Evolutionary conservation across 1,140 invertebrate species (phyloP).

Genomic region (Hylaeus volcanicus): DNA sequence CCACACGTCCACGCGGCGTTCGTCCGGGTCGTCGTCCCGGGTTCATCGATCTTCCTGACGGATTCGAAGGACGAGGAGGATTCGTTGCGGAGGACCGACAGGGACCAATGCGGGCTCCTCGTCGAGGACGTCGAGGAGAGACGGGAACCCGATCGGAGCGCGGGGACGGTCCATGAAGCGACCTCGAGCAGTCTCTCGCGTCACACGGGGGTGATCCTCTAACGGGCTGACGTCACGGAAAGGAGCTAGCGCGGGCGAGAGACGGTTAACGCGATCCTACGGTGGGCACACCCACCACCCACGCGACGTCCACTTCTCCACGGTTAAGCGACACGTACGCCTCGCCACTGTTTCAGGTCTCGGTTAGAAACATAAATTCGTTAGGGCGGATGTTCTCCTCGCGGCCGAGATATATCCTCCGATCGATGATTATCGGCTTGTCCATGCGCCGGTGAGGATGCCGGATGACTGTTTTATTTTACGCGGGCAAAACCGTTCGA

Average conservation of each 20-base stretch:
- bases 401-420: background rate
- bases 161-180: slow-evolving; percentile 19
- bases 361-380: too few relatives aligned
- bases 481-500: slow-evolving; percentile 66
- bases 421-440: slow-evolving; percentile 67
- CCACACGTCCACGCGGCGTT: too few relatives aligned
- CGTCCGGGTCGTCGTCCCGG: too few relatives aligned
- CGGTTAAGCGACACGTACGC: background rate
- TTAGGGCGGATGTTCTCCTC: too few relatives aligned
- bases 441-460: slow-evolving; percentile 71
- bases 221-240: slow-evolving; percentile 10
- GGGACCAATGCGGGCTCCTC: background rate
- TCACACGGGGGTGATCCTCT: background rate
- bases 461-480: slow-evolving; percentile 75
- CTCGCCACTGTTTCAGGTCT: too few relatives aligned
- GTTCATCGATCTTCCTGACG: too few relatives aligned
- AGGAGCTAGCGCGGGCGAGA: background rate
- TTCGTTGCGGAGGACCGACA: too few relatives aligned
- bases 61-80: too few relatives aligned
- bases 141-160: background rate
- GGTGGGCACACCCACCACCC: slow-evolving; percentile 48
- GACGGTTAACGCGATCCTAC: slow-evolving; percentile 44
- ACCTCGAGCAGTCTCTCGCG: background rate
- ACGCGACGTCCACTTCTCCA: slow-evolving; percentile 51
- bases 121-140: background rate